A percentile compares a stretch with the other conserved stretches of the same genome.
Evolutionary conservation across 2,113 vertebrate species (phyloP).

Genomic region (Cynocephalus volans): DNA sequence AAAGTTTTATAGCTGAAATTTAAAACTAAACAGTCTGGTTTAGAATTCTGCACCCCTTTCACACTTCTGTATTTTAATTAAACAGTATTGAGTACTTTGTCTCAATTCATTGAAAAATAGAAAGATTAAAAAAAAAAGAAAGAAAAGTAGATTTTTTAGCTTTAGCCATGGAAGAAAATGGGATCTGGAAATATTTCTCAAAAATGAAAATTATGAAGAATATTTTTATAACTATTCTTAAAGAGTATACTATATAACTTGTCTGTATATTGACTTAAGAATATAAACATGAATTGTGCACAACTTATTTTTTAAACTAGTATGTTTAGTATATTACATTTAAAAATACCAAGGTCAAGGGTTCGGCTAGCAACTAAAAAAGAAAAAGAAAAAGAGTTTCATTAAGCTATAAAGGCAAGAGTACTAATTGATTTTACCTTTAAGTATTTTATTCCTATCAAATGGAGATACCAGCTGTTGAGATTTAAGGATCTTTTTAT

Average conservation of each 20-base stretch:
- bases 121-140: background rate
- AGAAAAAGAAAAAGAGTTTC: background rate
- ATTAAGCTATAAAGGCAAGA: background rate
- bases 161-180: background rate
- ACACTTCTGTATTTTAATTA: background rate
- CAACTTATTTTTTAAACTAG: constrained; percentile 17
- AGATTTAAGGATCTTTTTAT: background rate
- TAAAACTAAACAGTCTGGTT: background rate
- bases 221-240: constrained; percentile 16
- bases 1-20: background rate
- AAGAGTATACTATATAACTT: background rate
- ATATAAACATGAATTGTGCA: background rate
- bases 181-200: background rate
- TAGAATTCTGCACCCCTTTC: background rate
- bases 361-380: too few relatives aligned
- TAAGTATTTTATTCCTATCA: background rate
- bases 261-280: background rate
- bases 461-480: background rate
- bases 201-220: background rate
- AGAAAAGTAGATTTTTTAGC: background rate
- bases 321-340: background rate
- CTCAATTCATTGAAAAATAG: background rate
- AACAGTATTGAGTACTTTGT: background rate
- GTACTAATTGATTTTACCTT: constrained; percentile 5
- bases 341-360: background rate